Evolutionary conservation across 2,888 invertebrate genomes (phyloP).

Genomic region (Eupithecia tripunctaria): DNA sequence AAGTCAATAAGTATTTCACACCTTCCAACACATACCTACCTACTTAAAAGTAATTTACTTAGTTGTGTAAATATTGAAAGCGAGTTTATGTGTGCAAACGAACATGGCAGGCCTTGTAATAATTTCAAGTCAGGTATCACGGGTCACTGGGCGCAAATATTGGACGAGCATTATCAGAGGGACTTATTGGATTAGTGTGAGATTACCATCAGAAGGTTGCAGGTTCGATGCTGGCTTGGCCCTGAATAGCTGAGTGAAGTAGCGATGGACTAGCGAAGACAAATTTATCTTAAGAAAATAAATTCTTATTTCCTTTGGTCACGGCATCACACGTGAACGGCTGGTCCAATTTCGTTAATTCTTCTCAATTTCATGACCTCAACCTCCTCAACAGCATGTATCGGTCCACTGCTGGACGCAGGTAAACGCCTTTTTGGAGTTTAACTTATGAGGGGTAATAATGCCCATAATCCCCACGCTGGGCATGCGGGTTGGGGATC

Average conservation of each 20-base stretch:
- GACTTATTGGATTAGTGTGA: neutral
- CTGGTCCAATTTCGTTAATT: too few relatives aligned
- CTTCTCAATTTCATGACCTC: too few relatives aligned
- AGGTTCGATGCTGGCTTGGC: neutral
- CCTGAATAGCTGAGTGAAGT: neutral
- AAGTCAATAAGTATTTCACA: neutral
- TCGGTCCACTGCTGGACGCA: too few relatives aligned
- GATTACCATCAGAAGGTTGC: neutral
- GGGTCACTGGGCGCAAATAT: constrained; percentile 3
- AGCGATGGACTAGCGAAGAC: neutral
- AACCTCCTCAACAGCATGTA: too few relatives aligned
- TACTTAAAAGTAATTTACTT: neutral
- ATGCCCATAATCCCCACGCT: too few relatives aligned
- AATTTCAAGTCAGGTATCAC: constrained; percentile 10
- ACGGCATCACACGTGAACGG: too few relatives aligned
- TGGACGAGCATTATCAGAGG: neutral
- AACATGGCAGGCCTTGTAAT: constrained; percentile 13
- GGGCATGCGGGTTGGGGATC: too few relatives aligned
- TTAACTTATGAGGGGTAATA: too few relatives aligned
- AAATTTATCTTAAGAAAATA: too few relatives aligned
- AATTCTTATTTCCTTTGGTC: too few relatives aligned
- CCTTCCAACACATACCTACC: neutral
- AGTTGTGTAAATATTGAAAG: neutral
- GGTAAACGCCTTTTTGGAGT: too few relatives aligned
- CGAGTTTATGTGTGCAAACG: neutral